Conservation (phyloP, 2,113 vertebrate genomes). For the Lepidothrix coronata region DNA sequence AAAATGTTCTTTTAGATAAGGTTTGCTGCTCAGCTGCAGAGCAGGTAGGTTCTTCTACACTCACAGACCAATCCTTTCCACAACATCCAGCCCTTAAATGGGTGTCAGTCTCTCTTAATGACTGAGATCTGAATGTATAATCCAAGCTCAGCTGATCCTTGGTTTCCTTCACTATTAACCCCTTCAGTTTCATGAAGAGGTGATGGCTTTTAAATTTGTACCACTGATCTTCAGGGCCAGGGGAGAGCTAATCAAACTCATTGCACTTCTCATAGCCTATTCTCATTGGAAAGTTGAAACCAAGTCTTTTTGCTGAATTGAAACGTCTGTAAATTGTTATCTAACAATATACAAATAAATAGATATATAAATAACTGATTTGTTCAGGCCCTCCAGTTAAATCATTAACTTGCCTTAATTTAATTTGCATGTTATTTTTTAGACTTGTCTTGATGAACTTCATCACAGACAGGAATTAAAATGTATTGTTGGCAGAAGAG, state of each 20-base stretch:
- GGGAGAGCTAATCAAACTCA: conserved; percentile 16
- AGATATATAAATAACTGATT: conserved; percentile 1
- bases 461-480: background rate
- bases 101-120: background rate
- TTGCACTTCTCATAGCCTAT: background rate
- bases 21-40: background rate
- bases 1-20: background rate
- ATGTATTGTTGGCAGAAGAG: background rate
- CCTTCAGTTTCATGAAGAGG: background rate
- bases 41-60: background rate
- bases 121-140: background rate
- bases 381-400: conserved; percentile 4
- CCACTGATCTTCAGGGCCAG: background rate
- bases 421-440: background rate
- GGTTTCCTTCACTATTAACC: conserved; percentile 8
- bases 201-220: background rate
- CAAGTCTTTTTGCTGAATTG: background rate
- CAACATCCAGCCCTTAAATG: background rate
- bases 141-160: background rate
- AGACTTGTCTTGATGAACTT: background rate
- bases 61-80: background rate
- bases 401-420: conserved; percentile 1
- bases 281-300: conserved; percentile 42
- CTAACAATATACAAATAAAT: background rate
- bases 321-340: background rate